Conservation (phyloP, 2,797 vertebrate species). For the Cyprinella venusta region DNA sequence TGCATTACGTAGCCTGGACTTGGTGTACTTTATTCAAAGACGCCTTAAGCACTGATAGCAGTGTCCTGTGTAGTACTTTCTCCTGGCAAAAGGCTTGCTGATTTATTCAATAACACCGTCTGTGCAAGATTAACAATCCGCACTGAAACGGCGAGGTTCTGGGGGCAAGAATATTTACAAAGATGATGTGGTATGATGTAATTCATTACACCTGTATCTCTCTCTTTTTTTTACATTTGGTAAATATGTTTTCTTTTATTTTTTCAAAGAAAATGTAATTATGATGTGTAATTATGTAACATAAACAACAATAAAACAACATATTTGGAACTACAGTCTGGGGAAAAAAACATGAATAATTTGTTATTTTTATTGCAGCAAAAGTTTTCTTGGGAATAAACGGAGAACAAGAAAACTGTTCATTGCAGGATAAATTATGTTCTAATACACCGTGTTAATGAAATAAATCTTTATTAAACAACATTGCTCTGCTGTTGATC, state of each 20-base stretch:
- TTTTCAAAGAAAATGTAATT: background rate
- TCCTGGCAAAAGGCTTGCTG: slow-evolving; percentile 75
- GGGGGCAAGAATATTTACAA: slow-evolving; percentile 69
- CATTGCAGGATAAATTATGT: background rate
- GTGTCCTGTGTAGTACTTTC: slow-evolving; percentile 76
- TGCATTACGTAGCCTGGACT: slow-evolving; percentile 13
- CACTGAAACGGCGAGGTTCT: slow-evolving; percentile 65
- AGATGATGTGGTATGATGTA: slow-evolving; percentile 70
- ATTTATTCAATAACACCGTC: slow-evolving; percentile 82
- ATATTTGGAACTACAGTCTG: background rate
- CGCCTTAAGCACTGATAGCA: slow-evolving; percentile 73
- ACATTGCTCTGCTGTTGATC: slow-evolving; percentile 45
- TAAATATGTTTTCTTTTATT: background rate
- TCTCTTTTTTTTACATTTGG: background rate
- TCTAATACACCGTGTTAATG: slow-evolving; percentile 34
- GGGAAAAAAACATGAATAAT: background rate
- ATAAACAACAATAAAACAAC: background rate
- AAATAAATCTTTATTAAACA: slow-evolving; percentile 46
- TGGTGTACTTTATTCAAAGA: slow-evolving; percentile 30
- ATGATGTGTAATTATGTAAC: background rate
- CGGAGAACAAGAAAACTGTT: background rate
- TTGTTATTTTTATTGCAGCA: background rate
- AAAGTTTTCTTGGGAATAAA: slow-evolving; percentile 20
- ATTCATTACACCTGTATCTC: slow-evolving; percentile 43
- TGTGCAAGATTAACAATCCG: slow-evolving; percentile 73